These are phyloP conservation scores for Oryctes rhinoceros DNA, from an alignment of 1,140 invertebrate genomes.

Conservation along the genomic window DNA sequence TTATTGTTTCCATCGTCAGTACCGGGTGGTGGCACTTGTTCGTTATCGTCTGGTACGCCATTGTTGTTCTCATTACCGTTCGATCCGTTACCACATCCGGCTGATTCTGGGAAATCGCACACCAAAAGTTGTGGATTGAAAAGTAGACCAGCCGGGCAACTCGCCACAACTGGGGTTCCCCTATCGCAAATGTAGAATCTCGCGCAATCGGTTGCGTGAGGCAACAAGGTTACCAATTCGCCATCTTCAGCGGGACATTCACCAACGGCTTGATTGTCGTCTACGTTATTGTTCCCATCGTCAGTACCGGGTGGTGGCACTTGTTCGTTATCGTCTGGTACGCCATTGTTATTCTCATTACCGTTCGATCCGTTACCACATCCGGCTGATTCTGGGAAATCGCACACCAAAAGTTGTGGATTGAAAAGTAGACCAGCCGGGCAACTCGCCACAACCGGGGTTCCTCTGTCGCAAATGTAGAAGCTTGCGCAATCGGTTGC, in stretches of 20 bases:
- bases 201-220: slow-evolving; percentile 64
- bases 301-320: neutral
- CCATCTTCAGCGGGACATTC: slow-evolving; percentile 1
- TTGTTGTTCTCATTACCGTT: neutral
- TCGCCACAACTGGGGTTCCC: slow-evolving; percentile 60
- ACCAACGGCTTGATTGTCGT: neutral
- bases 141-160: slow-evolving; percentile 61
- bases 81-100: neutral
- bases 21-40: neutral
- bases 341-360: neutral
- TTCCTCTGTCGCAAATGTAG: slow-evolving; percentile 65
- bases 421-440: slow-evolving; percentile 63
- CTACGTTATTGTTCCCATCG: too few relatives aligned
- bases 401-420: slow-evolving; percentile 51
- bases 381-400: slow-evolving; percentile 1
- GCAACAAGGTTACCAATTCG: slow-evolving; percentile 49
- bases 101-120: slow-evolving; percentile 34
- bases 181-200: slow-evolving; percentile 67
- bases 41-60: neutral
- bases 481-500: slow-evolving; percentile 64
- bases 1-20: neutral
- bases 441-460: slow-evolving; percentile 62
- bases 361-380: neutral
- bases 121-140: slow-evolving; percentile 62
- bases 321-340: neutral